Percentiles rank a stretch among this genome's conserved stretches.
Conservation (phyloP, 2,113 vertebrate genomes). For the Osmerus eperlanus region DNA sequence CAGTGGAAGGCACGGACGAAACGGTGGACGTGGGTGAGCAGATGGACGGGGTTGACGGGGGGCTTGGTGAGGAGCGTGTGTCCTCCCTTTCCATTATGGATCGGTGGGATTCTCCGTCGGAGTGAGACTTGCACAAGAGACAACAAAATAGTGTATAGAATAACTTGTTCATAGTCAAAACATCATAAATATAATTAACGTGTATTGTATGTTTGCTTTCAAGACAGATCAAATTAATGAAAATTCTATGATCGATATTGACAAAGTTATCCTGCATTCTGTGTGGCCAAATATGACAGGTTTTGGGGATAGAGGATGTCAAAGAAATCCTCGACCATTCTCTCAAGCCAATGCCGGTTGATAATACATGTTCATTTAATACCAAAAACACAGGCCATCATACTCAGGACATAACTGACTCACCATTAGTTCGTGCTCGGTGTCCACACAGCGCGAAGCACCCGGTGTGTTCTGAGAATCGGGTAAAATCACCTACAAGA, state of each 20-base stretch:
- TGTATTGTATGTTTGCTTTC: not conserved
- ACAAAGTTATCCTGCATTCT: too few species aligned
- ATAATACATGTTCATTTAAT: too few species aligned
- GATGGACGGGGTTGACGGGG: slow-evolving; percentile 90
- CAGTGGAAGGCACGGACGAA: slow-evolving; percentile 83
- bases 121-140: slow-evolving; percentile 78
- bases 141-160: not conserved
- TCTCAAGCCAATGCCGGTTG: too few species aligned
- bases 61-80: slow-evolving; percentile 86
- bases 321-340: too few species aligned
- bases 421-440: slow-evolving; percentile 84
- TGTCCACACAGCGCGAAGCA: slow-evolving; percentile 80
- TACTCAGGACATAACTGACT: slow-evolving; percentile 50
- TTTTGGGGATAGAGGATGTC: too few species aligned
- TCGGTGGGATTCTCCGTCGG: slow-evolving; percentile 84
- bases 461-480: slow-evolving; percentile 79
- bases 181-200: not conserved
- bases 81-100: slow-evolving; percentile 91
- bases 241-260: too few species aligned
- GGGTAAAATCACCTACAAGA: slow-evolving; percentile 86
- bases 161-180: not conserved
- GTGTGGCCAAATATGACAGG: too few species aligned
- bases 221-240: too few species aligned
- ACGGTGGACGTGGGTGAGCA: slow-evolving; percentile 87
- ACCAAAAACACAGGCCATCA: not conserved